These are phyloP conservation scores for Agrypnus murinus DNA, from an alignment of 2,888 invertebrate genomes.

Conservation along the genomic window DNA sequence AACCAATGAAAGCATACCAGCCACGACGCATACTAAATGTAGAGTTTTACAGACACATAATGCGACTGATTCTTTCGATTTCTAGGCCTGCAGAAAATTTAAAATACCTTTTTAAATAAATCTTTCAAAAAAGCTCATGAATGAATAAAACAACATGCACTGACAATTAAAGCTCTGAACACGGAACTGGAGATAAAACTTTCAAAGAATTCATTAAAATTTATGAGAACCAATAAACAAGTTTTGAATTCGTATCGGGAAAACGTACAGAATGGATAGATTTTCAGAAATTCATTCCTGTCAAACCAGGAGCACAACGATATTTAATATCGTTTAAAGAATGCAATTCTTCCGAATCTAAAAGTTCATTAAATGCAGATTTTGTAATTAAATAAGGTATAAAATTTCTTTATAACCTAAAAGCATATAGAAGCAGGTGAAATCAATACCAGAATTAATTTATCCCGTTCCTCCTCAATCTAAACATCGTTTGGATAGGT, in stretches of 20 bases:
- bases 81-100: too few species aligned
- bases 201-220: constrained; percentile 33
- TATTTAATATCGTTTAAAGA: constrained; percentile 32
- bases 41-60: too few species aligned
- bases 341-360: constrained; percentile 20
- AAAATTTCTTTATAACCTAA: constrained; percentile 16
- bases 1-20: too few species aligned
- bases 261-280: constrained; percentile 18
- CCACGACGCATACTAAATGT: too few species aligned
- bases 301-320: constrained; percentile 2
- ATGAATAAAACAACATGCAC: constrained; percentile 28
- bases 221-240: constrained; percentile 32
- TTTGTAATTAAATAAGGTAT: constrained; percentile 22
- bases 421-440: constrained; percentile 18
- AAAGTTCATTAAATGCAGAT: constrained; percentile 20
- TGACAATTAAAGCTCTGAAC: constrained; percentile 23
- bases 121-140: constrained; percentile 3
- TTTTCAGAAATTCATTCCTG: constrained; percentile 17
- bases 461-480: constrained; percentile 6
- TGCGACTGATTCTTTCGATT: too few species aligned
- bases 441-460: constrained; percentile 25
- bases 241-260: constrained; percentile 26
- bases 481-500: background rate
- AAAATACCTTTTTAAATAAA: background rate
- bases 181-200: constrained; percentile 17